Evolutionary conservation across 2,888 invertebrate genomes (phyloP).

Genomic region (Eledona agricola): DNA sequence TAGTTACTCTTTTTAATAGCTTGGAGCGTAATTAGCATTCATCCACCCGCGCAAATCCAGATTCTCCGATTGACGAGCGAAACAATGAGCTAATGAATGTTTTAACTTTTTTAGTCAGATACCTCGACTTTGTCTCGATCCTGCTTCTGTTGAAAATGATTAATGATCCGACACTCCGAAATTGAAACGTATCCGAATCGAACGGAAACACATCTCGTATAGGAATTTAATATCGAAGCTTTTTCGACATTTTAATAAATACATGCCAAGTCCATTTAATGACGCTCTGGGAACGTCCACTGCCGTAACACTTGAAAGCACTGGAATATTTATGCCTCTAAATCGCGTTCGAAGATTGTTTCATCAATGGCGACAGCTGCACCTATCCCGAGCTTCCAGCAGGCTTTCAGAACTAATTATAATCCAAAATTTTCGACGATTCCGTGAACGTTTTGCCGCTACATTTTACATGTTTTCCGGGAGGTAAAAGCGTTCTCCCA

Average conservation of each 20-base stretch:
- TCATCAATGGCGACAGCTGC: constrained; percentile 26
- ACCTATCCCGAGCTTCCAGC: constrained; percentile 18
- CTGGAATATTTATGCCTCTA: constrained; percentile 6
- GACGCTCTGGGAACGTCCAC: constrained; percentile 5
- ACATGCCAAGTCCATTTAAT: not conserved
- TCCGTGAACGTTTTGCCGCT: constrained; percentile 2
- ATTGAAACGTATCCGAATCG: too few relatives aligned
- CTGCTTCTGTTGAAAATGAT: constrained; percentile 18
- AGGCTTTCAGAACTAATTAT: constrained; percentile 31
- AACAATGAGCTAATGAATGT: constrained; percentile 28
- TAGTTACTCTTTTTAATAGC: not conserved
- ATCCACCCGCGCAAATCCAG: constrained; percentile 17
- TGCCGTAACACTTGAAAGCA: constrained; percentile 14
- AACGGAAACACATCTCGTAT: not conserved
- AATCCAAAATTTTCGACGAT: constrained; percentile 15
- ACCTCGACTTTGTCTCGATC: constrained; percentile 20
- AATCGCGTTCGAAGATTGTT: constrained; percentile 9
- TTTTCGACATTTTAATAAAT: constrained; percentile 3
- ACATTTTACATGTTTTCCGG: constrained; percentile 13
- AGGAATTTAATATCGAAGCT: constrained; percentile 1
- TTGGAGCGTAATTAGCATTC: constrained; percentile 12
- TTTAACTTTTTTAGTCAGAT: constrained; percentile 23
- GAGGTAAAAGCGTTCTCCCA: constrained; percentile 7
- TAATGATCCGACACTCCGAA: constrained; percentile 14
- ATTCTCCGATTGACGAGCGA: constrained; percentile 19